These are phyloP conservation scores for Masnerella sp. DNA, from an alignment of 2,888 invertebrate genomes.

Conservation along the genomic window DNA sequence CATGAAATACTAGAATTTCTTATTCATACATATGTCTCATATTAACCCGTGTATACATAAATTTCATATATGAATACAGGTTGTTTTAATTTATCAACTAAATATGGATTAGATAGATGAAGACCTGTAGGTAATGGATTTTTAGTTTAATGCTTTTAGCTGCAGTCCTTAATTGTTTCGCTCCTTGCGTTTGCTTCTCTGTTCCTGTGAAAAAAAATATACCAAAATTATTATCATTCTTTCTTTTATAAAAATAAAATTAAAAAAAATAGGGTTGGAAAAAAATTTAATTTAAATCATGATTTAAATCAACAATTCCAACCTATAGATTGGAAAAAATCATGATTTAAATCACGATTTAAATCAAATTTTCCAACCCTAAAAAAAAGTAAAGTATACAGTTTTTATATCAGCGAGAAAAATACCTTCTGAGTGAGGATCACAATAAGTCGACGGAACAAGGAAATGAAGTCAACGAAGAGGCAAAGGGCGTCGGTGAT, in stretches of 20 bases:
- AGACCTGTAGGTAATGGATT: constrained; percentile 77
- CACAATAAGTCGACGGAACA: constrained; percentile 94
- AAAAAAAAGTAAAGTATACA: too few relatives aligned
- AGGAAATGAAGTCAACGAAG: constrained; percentile 95
- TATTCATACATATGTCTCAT: constrained; percentile 62
- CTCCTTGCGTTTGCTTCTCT: constrained; percentile 72
- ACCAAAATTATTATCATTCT: too few relatives aligned
- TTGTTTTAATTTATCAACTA: constrained; percentile 65
- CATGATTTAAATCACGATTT: too few relatives aligned
- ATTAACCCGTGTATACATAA: constrained; percentile 56
- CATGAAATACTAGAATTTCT: constrained; percentile 66
- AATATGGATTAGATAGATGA: constrained; percentile 75
- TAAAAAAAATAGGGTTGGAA: too few relatives aligned
- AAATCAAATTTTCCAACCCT: too few relatives aligned
- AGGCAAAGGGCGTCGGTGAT: constrained; percentile 94
- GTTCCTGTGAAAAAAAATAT: constrained; percentile 65
- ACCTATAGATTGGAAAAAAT: too few relatives aligned
- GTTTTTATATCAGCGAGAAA: too few relatives aligned
- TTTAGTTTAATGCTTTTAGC: constrained; percentile 68
- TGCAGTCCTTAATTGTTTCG: constrained; percentile 64
- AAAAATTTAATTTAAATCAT: too few relatives aligned
- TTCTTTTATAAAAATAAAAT: too few relatives aligned
- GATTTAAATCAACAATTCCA: too few relatives aligned
- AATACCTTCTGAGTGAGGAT: constrained; percentile 94
- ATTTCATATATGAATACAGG: constrained; percentile 65